Percentiles rank a stretch among this genome's conserved stretches.
Evolutionary conservation across 2,797 vertebrate genomes (phyloP).

Genomic region (Microctenopoma steveboyesi): DNA sequence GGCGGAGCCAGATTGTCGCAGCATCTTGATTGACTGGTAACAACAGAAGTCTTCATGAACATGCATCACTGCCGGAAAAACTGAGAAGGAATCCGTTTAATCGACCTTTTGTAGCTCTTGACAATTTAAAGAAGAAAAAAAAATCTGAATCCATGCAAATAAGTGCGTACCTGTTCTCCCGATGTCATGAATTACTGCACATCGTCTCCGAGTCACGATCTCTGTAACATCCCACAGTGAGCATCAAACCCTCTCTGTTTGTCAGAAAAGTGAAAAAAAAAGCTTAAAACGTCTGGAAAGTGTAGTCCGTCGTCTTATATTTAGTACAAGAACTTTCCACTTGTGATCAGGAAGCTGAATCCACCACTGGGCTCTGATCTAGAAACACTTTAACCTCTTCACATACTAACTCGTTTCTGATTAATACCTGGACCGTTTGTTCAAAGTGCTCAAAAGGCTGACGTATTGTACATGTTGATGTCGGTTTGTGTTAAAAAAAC

Average conservation of each 20-base stretch:
- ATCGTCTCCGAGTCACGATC: slow-evolving; percentile 55
- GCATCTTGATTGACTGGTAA: slow-evolving; percentile 31
- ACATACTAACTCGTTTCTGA: slow-evolving; percentile 54
- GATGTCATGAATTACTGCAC: slow-evolving; percentile 49
- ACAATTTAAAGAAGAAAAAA: slow-evolving; percentile 30
- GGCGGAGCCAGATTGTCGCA: slow-evolving; percentile 19
- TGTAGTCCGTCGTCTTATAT: slow-evolving; percentile 59
- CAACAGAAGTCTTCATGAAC: slow-evolving; percentile 62
- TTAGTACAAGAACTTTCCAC: slow-evolving; percentile 44
- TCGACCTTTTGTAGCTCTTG: slow-evolving; percentile 74
- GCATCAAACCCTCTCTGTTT: slow-evolving; percentile 55
- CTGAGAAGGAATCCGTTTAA: slow-evolving; percentile 37
- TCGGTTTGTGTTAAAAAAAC: slow-evolving; percentile 49
- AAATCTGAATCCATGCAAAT: slow-evolving; percentile 61
- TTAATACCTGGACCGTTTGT: slow-evolving; percentile 31
- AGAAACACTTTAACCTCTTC: slow-evolving; percentile 46
- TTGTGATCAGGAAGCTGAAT: slow-evolving; percentile 25
- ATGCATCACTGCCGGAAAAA: slow-evolving; percentile 75
- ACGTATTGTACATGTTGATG: slow-evolving; percentile 51
- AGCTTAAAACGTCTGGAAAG: slow-evolving; percentile 47
- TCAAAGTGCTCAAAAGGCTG: slow-evolving; percentile 23
- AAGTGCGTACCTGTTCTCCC: slow-evolving; percentile 64
- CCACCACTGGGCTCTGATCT: slow-evolving; percentile 38
- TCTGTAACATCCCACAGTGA: slow-evolving; percentile 23
- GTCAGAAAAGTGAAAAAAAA: slow-evolving; percentile 59